Evolutionary conservation across 2,888 invertebrate genomes (phyloP).

Genomic region (Labia minor): DNA sequence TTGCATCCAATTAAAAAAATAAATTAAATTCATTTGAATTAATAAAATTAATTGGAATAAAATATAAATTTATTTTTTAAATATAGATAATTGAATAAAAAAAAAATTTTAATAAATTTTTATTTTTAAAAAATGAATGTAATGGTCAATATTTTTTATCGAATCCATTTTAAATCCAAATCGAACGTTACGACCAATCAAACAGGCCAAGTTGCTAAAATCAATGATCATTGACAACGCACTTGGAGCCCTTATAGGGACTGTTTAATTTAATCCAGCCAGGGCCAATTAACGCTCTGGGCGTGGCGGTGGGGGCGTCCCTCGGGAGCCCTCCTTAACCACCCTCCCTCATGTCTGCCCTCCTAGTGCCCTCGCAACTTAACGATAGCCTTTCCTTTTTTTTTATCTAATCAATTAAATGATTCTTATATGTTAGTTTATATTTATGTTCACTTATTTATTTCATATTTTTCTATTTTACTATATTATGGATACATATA

Average conservation of each 20-base stretch:
- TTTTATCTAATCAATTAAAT: too few relatives aligned
- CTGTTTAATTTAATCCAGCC: conserved; percentile 13
- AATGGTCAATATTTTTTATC: too few relatives aligned
- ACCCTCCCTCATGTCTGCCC: not conserved
- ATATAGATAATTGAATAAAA: too few relatives aligned
- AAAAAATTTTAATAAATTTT: too few relatives aligned
- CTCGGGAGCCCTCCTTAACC: conserved; percentile 2
- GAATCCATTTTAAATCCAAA: not conserved
- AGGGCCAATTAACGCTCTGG: conserved; percentile 9
- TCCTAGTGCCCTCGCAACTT: not conserved
- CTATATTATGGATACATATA: too few relatives aligned
- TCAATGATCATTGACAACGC: not conserved
- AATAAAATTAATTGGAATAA: not conserved
- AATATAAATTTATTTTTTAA: not conserved
- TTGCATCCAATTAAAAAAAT: too few relatives aligned
- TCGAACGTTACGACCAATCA: not conserved
- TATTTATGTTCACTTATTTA: too few relatives aligned
- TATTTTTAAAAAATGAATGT: too few relatives aligned
- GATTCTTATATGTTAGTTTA: too few relatives aligned
- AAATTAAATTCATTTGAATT: too few relatives aligned
- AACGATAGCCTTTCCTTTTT: too few relatives aligned
- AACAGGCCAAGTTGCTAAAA: not conserved
- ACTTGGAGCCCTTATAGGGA: not conserved
- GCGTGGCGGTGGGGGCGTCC: not conserved
- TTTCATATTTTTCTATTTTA: too few relatives aligned